Conservation (phyloP, 2,113 vertebrate species). For the Sitta europaea region DNA sequence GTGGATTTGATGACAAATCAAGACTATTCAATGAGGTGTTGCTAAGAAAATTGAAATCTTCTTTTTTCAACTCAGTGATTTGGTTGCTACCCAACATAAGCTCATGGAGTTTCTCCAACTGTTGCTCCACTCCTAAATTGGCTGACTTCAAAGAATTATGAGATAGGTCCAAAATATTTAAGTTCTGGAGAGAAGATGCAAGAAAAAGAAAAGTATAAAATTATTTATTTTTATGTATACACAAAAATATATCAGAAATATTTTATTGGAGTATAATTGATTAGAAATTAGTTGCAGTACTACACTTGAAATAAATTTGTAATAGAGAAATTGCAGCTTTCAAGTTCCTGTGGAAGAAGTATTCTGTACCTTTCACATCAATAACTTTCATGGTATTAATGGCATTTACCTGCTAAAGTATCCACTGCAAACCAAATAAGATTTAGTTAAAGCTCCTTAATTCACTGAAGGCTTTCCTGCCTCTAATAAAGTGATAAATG, state of each 20-base stretch:
- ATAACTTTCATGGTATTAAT: neutral
- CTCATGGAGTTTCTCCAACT: slow-evolving; percentile 77
- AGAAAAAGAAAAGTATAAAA: neutral
- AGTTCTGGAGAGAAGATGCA: slow-evolving; percentile 69
- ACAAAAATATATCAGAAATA: neutral
- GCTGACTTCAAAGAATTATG: slow-evolving; percentile 80
- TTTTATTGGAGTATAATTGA: neutral
- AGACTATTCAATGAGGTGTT: slow-evolving; percentile 77
- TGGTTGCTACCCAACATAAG: slow-evolving; percentile 77
- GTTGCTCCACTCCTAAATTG: slow-evolving; percentile 75
- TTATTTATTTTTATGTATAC: neutral
- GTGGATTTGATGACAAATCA: slow-evolving; percentile 79
- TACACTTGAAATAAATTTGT: neutral
- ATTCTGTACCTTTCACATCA: neutral
- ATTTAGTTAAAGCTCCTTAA: neutral
- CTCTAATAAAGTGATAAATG: neutral
- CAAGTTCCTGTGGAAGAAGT: neutral
- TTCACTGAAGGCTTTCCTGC: neutral
- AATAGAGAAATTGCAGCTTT: neutral
- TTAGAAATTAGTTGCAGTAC: neutral
- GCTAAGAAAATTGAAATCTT: slow-evolving; percentile 83
- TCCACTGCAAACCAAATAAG: neutral
- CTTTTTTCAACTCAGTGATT: slow-evolving; percentile 72
- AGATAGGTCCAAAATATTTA: slow-evolving; percentile 84
- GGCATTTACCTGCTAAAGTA: neutral